Percentiles rank a stretch among this genome's conserved stretches.
phyloP scores from a whole-genome alignment of 1,140 invertebrate genomes.

The Microplitis mediator region DNA sequence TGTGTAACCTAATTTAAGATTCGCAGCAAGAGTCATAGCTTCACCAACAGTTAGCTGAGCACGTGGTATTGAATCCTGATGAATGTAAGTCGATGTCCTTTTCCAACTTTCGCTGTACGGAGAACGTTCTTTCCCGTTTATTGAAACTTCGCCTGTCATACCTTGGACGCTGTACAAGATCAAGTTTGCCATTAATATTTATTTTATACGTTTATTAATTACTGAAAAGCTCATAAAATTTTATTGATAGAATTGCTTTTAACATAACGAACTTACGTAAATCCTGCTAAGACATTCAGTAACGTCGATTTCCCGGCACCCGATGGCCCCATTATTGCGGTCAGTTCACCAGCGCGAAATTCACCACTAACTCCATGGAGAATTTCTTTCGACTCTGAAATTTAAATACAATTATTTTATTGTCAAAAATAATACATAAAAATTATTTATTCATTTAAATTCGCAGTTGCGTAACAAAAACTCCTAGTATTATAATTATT shows the following conservation, averaged over 20 bases:
- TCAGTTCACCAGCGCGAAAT: slow-evolving; percentile 73
- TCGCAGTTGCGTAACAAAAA: no score
- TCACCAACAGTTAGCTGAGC: slow-evolving; percentile 82
- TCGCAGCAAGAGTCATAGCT: slow-evolving; percentile 82
- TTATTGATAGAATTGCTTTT: slow-evolving; percentile 1
- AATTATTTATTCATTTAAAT: no score
- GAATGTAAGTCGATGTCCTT: slow-evolving; percentile 88
- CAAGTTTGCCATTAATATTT: slow-evolving; percentile 9
- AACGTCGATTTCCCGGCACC: slow-evolving; percentile 85
- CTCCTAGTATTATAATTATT: no score
- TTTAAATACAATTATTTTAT: slow-evolving; percentile 29
- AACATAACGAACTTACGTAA: slow-evolving; percentile 62
- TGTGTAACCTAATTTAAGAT: slow-evolving; percentile 78
- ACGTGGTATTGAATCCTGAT: slow-evolving; percentile 86
- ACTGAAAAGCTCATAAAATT: neutral
- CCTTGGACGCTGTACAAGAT: slow-evolving; percentile 61
- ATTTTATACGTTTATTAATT: neutral
- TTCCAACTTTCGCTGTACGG: slow-evolving; percentile 71
- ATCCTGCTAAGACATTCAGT: slow-evolving; percentile 79
- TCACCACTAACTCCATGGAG: slow-evolving; percentile 72
- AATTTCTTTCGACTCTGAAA: slow-evolving; percentile 70
- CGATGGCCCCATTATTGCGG: slow-evolving; percentile 84
- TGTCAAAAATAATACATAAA: no score
- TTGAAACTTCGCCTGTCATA: slow-evolving; percentile 70
- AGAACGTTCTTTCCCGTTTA: slow-evolving; percentile 78